These are phyloP conservation scores for Schrankia costaestrigalis DNA, from an alignment of 2,888 invertebrate species.

Conservation along the genomic window DNA sequence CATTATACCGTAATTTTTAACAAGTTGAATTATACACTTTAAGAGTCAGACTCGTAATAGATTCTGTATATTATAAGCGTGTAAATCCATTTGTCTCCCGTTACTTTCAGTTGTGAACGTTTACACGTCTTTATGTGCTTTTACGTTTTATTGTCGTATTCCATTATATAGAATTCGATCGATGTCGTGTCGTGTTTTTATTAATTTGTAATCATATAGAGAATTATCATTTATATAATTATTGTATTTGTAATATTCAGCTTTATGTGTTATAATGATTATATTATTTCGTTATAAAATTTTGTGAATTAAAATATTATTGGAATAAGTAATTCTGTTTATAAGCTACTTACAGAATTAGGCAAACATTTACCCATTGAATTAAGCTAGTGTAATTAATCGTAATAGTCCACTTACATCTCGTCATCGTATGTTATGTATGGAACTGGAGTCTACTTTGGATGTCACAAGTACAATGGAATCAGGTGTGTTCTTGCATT, in stretches of 20 bases:
- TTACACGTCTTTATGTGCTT: conserved; percentile 41
- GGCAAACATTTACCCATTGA: conserved; percentile 42
- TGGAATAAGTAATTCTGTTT: conserved; percentile 39
- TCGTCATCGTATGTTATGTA: conserved; percentile 26
- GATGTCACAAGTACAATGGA: conserved; percentile 6
- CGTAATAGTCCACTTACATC: conserved; percentile 32
- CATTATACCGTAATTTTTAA: conserved; percentile 34
- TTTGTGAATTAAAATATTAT: conserved; percentile 31
- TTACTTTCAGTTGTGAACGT: conserved; percentile 54
- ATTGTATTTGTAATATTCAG: conserved; percentile 23
- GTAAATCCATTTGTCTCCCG: conserved; percentile 79
- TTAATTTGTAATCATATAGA: conserved; percentile 23
- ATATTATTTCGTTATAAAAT: conserved; percentile 25
- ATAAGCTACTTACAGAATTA: conserved; percentile 53
- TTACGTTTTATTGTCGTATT: conserved; percentile 32
- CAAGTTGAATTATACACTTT: conserved; percentile 50
- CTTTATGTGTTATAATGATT: conserved; percentile 27
- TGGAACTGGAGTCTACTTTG: conserved; percentile 26
- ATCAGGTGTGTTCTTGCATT: conserved; percentile 10
- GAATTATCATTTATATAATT: conserved; percentile 22
- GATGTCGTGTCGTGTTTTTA: conserved; percentile 44
- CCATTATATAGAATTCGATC: conserved; percentile 34
- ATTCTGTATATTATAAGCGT: conserved; percentile 68
- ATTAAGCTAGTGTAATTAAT: conserved; percentile 38
- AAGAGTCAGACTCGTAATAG: conserved; percentile 64